These are phyloP conservation scores for Platerodrilus igneus DNA, from an alignment of 2,888 invertebrate species.

Conservation along the genomic window DNA sequence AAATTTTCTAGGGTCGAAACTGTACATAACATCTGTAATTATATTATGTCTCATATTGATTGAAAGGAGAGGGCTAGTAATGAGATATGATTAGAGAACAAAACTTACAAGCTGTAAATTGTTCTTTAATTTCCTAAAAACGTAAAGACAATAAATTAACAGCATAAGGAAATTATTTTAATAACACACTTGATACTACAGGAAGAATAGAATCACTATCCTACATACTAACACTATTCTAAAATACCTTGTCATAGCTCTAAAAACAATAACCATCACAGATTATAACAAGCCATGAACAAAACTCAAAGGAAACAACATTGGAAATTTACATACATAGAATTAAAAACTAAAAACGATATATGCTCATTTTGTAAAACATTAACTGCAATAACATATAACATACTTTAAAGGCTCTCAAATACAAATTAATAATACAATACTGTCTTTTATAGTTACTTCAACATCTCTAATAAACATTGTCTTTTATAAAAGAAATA, in stretches of 20 bases:
- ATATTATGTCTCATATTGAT: too few species aligned
- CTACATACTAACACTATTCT: constrained; percentile 31
- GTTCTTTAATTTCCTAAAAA: too few species aligned
- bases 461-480: constrained; percentile 11
- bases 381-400: constrained; percentile 1
- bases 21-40: too few species aligned
- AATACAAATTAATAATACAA: constrained; percentile 27
- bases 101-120: too few species aligned
- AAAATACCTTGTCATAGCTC: constrained; percentile 38
- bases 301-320: constrained; percentile 26
- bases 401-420: constrained; percentile 13
- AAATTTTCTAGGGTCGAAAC: too few species aligned
- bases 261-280: constrained; percentile 41
- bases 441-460: constrained; percentile 32
- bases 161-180: constrained; percentile 31
- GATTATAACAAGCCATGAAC: constrained; percentile 40
- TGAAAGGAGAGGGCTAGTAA: background rate
- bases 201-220: constrained; percentile 35
- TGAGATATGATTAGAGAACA: constrained; percentile 1
- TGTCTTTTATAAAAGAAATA: constrained; percentile 17
- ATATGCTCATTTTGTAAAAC: constrained; percentile 5
- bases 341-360: constrained; percentile 10
- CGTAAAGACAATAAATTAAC: too few species aligned
- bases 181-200: constrained; percentile 42
- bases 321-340: constrained; percentile 23